A percentile compares a stretch with the other conserved stretches of the same genome.
Evolutionary conservation across 2,888 invertebrate species (phyloP).

Genomic region (Epiblema foenella): DNA sequence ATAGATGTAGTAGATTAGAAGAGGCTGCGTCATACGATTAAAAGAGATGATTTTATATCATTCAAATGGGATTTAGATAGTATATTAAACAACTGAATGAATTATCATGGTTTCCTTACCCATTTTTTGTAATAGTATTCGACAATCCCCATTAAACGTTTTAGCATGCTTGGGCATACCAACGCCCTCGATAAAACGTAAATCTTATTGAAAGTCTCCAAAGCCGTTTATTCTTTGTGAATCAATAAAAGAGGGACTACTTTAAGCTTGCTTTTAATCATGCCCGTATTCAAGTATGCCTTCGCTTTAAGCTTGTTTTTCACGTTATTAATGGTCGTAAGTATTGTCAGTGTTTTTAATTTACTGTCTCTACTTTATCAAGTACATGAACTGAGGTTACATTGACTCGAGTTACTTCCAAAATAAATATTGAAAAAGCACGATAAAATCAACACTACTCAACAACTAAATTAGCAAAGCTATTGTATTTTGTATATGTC

Average conservation of each 20-base stretch:
- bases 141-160: neutral
- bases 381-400: neutral
- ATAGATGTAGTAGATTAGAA: neutral
- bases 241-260: conserved; percentile 53
- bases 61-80: no score
- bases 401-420: neutral
- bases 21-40: neutral
- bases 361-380: neutral
- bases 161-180: conserved; percentile 1
- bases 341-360: neutral
- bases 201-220: conserved; percentile 45
- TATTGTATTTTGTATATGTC: neutral
- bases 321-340: neutral
- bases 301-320: conserved; percentile 10
- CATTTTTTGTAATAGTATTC: neutral
- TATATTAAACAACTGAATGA: neutral
- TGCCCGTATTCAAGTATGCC: conserved; percentile 35
- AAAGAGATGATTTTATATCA: no score
- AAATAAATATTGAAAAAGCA: neutral
- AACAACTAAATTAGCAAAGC: neutral
- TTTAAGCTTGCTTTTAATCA: conserved; percentile 40
- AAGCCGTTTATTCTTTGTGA: conserved; percentile 45
- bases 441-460: neutral
- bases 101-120: neutral
- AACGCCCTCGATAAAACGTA: conserved; percentile 44